phyloP scores from a whole-genome alignment of 2,113 vertebrate species.

The Prinia subflava region DNA sequence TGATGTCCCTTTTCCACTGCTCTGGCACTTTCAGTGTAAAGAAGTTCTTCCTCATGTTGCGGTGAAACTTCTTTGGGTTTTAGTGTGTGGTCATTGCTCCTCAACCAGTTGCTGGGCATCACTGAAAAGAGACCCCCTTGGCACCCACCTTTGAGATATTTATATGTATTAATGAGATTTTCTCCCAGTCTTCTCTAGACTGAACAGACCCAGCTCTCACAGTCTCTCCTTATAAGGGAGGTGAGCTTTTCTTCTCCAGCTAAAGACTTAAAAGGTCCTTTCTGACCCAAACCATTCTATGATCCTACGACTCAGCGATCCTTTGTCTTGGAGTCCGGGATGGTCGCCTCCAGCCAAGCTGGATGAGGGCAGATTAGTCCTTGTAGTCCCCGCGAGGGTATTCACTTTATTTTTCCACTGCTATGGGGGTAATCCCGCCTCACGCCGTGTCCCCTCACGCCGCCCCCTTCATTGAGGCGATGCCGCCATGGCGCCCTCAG shows the following conservation, averaged over 20 bases:
- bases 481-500: rapidly evolving
- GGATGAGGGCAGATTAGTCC: no score
- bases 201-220: not conserved
- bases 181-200: not conserved
- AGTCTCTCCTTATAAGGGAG: not conserved
- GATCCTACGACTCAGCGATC: not conserved
- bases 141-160: not conserved
- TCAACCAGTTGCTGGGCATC: rapidly evolving
- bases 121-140: rapidly evolving
- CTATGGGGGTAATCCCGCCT: rapidly evolving
- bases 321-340: no score
- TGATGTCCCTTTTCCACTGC: not conserved
- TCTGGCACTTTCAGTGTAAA: not conserved
- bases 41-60: no score
- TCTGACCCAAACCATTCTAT: not conserved
- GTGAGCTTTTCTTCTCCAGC: not conserved
- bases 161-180: no score
- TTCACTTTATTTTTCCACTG: no score
- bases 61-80: not conserved
- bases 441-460: not conserved
- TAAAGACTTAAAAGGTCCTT: not conserved
- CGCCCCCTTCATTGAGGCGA: rapidly evolving
- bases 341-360: rapidly evolving
- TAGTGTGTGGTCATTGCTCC: not conserved
- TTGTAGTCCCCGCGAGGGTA: not conserved